phyloP scores from a whole-genome alignment of 2,797 vertebrate genomes.

The Chelmon rostratus region DNA sequence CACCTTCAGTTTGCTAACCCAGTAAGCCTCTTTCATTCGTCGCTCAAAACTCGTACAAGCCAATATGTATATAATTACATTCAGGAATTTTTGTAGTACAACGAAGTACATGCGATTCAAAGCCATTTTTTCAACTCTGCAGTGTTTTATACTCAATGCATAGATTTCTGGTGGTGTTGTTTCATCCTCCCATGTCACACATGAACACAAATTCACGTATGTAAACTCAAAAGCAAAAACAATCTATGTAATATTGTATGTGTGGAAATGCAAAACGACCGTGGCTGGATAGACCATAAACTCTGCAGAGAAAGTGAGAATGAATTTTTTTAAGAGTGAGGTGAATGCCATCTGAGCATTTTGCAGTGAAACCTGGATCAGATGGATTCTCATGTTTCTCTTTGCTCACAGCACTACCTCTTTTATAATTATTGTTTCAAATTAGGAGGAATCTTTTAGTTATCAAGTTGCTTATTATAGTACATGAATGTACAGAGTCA shows the following conservation, averaged over 20 bases:
- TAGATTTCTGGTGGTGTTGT: neutral
- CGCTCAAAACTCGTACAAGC: neutral
- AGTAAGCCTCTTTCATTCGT: neutral
- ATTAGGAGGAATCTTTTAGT: neutral
- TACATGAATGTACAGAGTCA: neutral
- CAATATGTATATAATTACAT: neutral
- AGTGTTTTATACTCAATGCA: neutral
- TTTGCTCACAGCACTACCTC: neutral
- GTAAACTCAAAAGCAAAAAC: neutral
- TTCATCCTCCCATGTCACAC: neutral
- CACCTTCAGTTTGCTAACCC: neutral
- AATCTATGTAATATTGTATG: neutral
- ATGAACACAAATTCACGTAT: neutral
- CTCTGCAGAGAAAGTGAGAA: neutral
- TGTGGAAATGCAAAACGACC: no score
- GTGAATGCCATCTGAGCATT: neutral
- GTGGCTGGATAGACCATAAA: neutral
- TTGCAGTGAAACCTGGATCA: neutral
- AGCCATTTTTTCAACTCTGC: neutral
- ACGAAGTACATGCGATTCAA: neutral
- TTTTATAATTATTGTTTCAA: neutral
- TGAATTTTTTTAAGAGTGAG: neutral
- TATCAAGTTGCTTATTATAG: neutral
- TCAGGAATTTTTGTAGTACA: neutral
- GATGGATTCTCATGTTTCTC: neutral